Base-by-base conservation (phyloP, 2,797 vertebrate species). In the Xiphophorus birchmanni region DNA sequence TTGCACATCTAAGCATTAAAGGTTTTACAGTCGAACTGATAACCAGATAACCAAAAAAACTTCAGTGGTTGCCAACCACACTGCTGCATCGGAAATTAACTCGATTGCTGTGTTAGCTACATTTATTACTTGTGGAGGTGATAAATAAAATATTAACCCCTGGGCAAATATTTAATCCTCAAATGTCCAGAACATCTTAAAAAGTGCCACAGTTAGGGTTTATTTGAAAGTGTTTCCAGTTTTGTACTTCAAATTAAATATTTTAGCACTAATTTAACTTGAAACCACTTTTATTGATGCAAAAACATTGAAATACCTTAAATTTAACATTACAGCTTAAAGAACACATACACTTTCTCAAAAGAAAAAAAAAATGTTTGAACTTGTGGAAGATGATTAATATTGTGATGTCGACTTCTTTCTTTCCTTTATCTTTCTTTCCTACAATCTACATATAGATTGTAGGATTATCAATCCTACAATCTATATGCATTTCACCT, bases 261-360 rank as follows among this genome's bases (percentile, higher is more conserved):
- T 40, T 18, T 67, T 23, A 23, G 7, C 18, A 63, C 7, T 63
- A 35, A 35, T 63, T 63, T 72, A 32, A 79, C 44, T 50, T 75
- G 35, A 73, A 78, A 54, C 54, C 69, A 58, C 75, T 52, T 81
- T 80, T 26, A 50, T 71, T 78, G 35, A 71, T 76, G 21, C 72
- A 37, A 63, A 60, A 67, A 8, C 1, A 65, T 18, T 54, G 0
- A 45, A 50, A 44, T 29, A 4, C 0, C 48, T 17, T 50, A 56
- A 26, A 37, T 12, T 78, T 78, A 29, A 29, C 26, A 45, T 65
- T 47, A 60, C 18, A 71, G 5, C 40, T 37, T 15, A 65, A 12
- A 32, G 29, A 10, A 63, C 10, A 60, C 18, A 7, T 13, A 29
- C 11, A 44, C 15, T 42, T 42, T 42, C 23, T 72, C 12, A 15